Evolutionary conservation across 2,888 invertebrate genomes (phyloP).

Genomic region (Melanargia galathea): DNA sequence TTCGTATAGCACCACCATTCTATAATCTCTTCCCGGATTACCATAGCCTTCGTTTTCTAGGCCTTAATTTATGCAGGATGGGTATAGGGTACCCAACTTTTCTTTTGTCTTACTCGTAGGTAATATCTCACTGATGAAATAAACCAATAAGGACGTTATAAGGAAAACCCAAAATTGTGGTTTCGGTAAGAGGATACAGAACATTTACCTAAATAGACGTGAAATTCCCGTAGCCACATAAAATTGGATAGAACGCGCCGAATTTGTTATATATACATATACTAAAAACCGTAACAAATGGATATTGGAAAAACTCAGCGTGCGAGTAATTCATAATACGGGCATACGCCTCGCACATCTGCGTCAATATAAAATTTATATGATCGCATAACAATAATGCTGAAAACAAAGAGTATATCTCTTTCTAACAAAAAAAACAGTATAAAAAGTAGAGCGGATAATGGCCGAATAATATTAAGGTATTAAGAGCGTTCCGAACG

Average conservation of each 20-base stretch:
- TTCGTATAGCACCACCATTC: too few species aligned
- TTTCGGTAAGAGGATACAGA: constrained; percentile 20
- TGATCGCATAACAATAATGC: constrained; percentile 19
- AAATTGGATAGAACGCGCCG: constrained; percentile 22
- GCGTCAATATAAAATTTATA: constrained; percentile 25
- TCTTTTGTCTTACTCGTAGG: background rate
- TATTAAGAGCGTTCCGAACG: too few species aligned
- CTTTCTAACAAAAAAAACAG: background rate
- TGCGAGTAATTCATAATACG: constrained; percentile 25
- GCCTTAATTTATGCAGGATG: too few species aligned
- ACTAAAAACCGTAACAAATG: constrained; percentile 30
- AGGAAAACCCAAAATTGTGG: constrained; percentile 15
- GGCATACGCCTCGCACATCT: constrained; percentile 20
- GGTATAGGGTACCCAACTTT: too few species aligned
- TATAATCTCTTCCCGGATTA: too few species aligned
- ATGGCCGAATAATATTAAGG: background rate
- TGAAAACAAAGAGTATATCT: background rate
- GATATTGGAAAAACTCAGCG: constrained; percentile 29
- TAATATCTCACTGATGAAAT: too few species aligned
- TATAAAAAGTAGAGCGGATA: background rate
- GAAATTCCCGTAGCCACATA: constrained; percentile 26
- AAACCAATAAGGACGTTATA: constrained; percentile 13
- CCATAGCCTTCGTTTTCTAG: too few species aligned
- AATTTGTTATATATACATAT: constrained; percentile 27
- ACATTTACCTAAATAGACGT: constrained; percentile 32